Base-by-base conservation (phyloP, 2,113 vertebrate species). In the Entelurus aequoreus region DNA sequence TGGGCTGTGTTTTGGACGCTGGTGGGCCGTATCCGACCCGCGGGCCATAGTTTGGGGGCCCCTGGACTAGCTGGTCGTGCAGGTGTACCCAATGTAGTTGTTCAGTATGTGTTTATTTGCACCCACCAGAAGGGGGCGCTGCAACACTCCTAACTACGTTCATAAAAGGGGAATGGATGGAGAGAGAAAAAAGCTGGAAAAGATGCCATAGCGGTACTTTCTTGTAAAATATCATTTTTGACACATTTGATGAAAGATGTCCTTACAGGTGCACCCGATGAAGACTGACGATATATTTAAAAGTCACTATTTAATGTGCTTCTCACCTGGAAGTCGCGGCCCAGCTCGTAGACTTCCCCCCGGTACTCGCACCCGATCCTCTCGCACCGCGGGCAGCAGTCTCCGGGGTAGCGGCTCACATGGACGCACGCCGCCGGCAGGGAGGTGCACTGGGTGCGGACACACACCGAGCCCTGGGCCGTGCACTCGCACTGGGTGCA, bases 401-500 rank as follows among this genome's bases (percentile, higher is more conserved):
- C 92, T 19, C 82, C 90, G 65, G 92, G 92, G 81, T 93, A 93
- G 82, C 92, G 91, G 86, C 92, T 93, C 54, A 93, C 90, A 47
- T 93, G 91, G 79, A 93, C 90, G 84, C 92, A 93, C 1, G 90
- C 90, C 1, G 90, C 84, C 15, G 92, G 92, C 11, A 93, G 87
- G 8, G 89, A 82, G 52, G 86, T 89, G 86, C 92, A 93, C 73
- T 93, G 90, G 0, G 90, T 91, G 69, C 89, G 82, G 55, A 89
- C 85, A 42, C 92, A 93, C 1, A 75, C 72, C 0, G 92, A 78
- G 6, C 92, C 92, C 21, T 90, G 90, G 0, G 80, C 5, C 0
- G 92, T 93, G 77, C 92, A 93, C 69, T 93, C 91, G 14, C 92
- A 93, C 65, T 93, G 92, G 38, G 90, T 92, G 71, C 92, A 93